Base-by-base conservation (phyloP, 1,140 invertebrate species). In the Battus philenor region DNA sequence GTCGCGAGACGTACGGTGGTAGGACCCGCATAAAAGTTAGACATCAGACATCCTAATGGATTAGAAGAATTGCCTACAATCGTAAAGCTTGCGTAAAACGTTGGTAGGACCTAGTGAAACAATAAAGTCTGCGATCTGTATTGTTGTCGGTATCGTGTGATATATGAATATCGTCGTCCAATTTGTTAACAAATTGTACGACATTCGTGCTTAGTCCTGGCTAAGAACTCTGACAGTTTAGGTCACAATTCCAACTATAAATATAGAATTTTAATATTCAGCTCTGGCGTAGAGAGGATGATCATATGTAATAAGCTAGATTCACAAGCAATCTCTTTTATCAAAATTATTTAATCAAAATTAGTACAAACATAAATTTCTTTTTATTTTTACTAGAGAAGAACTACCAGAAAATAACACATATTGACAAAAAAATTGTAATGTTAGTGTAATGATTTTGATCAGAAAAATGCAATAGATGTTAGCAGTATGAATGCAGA, bases 31-130 rank as follows among this genome's bases (percentile, higher is more conserved):
- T 84, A 79, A 84, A 84, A 80, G 57, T 75, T 69, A 67, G 71
- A 72, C 68, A 74, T 75, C 59, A 69, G 67, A 71, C 65, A 57
- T 61, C 45, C 66, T 84, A 84, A 84, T 84, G 80, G 77, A 84
- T 84, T 84, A 81, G 68, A 77, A 73, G 69, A 80, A 73, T 70
- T 71, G 68, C 66, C 58, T 66, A 54, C 62, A 73, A 72, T 72
- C 66, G 63, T 75, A 68, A 72, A 72, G 53, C 29, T 54, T 36
- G 53, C 44, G 54, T 47, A 47, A 59, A 61, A 63, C 63, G 63
- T 63, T 67, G 56, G 51, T 55, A 43, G 22, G 34, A 61, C 54
- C 61, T 65, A 65, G 44, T 50, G 52, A 68, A 64, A 67, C 54
- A 62, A 68, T 66, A 67, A 62, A 69, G 53, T 57, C 44, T 55